Base-by-base conservation (phyloP, 2,113 vertebrate species). In the Dicaeum eximium region DNA sequence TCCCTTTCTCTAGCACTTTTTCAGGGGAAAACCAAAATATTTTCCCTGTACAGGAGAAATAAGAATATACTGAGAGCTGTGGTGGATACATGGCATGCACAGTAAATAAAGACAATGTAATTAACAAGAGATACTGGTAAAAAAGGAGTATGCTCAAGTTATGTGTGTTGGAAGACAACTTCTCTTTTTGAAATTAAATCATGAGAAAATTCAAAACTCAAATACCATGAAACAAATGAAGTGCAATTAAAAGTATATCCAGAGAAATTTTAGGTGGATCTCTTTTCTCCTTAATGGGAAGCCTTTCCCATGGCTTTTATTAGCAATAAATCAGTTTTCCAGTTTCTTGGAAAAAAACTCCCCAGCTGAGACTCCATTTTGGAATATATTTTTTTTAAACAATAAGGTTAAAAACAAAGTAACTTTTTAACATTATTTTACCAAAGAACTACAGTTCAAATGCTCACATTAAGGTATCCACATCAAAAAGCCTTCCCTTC, bases 131-230 rank as follows among this genome's bases (percentile, higher is more conserved):
- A 66, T 8, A 17, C 12, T 1, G 1, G 23, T 50, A 60, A 17
- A 66, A 61, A 66, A 51, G 71, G 20, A 40, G 15, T 14, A 6
- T 48, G 69, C 28, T 19, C 27, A 54, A 44, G 4, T 35, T 53
- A 6, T 1, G 3, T 6, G 5, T 27, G 2, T 3, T 72, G 47
- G 10, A 80, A 58, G 25, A 57, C 13, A 1, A 1, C 15, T 23
- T 79, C n/a, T 64, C 18, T n/a, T 71, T 50, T 24, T 42, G 6
- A 90, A 51, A 11, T 28, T 71, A 14, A 33, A 69, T 57, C 9
- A 23, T 15, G 5, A 64, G 11, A 61, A 64, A 79, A 18, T 48
- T 48, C 5, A 79, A 66, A 85, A 53, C 9, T 2, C 7, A 64
- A 85, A 57, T 35, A n/a, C 3, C 22, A 51, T 21, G 1, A 74